phyloP scores from a whole-genome alignment of 2,113 vertebrate species.

The Hiodon alosoides region DNA sequence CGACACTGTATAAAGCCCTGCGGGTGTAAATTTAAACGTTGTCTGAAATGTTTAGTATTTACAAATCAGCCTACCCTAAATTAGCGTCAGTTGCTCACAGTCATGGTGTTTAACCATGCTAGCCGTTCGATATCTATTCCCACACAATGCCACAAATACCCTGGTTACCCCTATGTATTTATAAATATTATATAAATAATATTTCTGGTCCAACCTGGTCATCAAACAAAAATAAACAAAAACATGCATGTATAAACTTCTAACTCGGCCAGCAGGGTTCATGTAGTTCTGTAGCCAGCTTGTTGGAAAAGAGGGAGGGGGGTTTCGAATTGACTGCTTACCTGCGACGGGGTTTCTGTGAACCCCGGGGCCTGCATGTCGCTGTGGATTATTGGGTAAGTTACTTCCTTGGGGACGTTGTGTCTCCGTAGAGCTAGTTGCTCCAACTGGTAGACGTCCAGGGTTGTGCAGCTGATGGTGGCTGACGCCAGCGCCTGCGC shows the following conservation, averaged over 20 bases:
- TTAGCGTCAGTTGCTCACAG: no score
- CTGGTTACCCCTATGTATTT: no score
- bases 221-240: neutral
- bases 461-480: conserved; percentile 45
- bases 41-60: no score
- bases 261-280: neutral
- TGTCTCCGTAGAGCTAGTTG: conserved; percentile 57
- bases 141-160: no score
- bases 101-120: no score
- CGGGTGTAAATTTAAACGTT: no score
- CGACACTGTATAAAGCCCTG: no score
- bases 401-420: conserved; percentile 55
- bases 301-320: neutral
- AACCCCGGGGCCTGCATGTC: conserved; percentile 52
- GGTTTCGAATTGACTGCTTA: conserved; percentile 31
- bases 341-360: conserved; percentile 60
- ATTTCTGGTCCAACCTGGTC: neutral
- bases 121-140: no score
- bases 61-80: no score
- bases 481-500: conserved; percentile 10
- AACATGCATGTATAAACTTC: no score
- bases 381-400: conserved; percentile 51
- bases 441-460: conserved; percentile 50
- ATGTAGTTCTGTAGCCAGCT: neutral
- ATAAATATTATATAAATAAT: neutral